Conservation (phyloP, 2,797 vertebrate species). For the Melopsittacus undulatus region DNA sequence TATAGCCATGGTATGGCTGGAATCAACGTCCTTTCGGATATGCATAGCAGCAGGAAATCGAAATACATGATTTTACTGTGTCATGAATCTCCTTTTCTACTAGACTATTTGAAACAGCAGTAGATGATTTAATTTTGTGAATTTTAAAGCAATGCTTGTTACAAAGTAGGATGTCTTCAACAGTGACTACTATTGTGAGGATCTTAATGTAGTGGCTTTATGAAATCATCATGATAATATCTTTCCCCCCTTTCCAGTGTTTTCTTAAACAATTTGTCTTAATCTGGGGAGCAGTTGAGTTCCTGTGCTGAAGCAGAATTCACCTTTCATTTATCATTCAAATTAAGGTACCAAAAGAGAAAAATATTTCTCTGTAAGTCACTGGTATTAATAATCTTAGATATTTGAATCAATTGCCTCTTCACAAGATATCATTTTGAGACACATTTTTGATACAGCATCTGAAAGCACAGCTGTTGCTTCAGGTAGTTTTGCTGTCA, state of each 20-base stretch:
- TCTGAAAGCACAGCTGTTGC: constrained; percentile 34
- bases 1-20: not conserved
- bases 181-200: not conserved
- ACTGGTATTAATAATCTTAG: constrained; percentile 51
- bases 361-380: constrained; percentile 44
- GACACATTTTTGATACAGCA: not conserved
- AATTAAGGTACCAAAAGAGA: constrained; percentile 36
- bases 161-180: not conserved
- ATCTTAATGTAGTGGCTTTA: not conserved
- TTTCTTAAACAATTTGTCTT: not conserved
- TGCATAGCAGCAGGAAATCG: constrained; percentile 37
- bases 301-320: not conserved
- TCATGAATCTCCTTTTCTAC: constrained; percentile 33
- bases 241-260: not conserved
- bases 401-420: constrained; percentile 56
- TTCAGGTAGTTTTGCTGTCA: not conserved
- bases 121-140: constrained; percentile 22
- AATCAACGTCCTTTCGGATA: not conserved
- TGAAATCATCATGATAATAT: not conserved
- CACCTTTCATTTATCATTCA: constrained; percentile 32
- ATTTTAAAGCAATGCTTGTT: not conserved
- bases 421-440: constrained; percentile 44
- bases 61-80: not conserved
- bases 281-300: not conserved
- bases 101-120: constrained; percentile 20